A percentile compares a stretch with the other conserved stretches of the same genome.
These are phyloP conservation scores for Colinus virginianus DNA, from an alignment of 2,113 vertebrate species.

Conservation along the genomic window DNA sequence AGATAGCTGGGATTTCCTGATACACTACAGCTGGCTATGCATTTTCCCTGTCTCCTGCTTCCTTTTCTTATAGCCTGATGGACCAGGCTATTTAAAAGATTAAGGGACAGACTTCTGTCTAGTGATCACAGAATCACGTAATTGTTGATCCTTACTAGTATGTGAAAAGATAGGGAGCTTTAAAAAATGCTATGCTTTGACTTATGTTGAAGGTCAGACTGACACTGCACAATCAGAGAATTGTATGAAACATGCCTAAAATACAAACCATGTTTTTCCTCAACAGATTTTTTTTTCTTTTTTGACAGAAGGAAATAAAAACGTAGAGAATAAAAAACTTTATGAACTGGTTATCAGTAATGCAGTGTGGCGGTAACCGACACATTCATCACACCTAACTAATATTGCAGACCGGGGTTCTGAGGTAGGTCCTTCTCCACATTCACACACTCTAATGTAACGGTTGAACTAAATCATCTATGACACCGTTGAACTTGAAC, in stretches of 20 bases:
- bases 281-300: background rate
- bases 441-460: background rate
- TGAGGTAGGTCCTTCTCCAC: background rate
- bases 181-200: background rate
- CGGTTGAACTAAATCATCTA: background rate
- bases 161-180: background rate
- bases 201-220: background rate
- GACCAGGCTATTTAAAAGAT: background rate
- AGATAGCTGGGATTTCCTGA: background rate
- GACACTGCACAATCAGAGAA: background rate
- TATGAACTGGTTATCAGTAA: background rate
- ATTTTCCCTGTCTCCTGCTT: background rate
- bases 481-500: background rate
- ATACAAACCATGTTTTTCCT: background rate
- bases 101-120: background rate
- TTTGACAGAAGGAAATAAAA: accelerated
- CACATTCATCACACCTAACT: background rate
- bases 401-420: background rate
- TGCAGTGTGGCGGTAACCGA: background rate
- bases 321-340: background rate
- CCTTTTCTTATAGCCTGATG: background rate
- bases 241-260: background rate
- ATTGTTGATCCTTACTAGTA: background rate
- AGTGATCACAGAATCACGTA: background rate
- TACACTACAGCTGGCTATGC: background rate